Evolutionary conservation across 2,113 vertebrate genomes (phyloP).

Genomic region (Caranx ignobilis): DNA sequence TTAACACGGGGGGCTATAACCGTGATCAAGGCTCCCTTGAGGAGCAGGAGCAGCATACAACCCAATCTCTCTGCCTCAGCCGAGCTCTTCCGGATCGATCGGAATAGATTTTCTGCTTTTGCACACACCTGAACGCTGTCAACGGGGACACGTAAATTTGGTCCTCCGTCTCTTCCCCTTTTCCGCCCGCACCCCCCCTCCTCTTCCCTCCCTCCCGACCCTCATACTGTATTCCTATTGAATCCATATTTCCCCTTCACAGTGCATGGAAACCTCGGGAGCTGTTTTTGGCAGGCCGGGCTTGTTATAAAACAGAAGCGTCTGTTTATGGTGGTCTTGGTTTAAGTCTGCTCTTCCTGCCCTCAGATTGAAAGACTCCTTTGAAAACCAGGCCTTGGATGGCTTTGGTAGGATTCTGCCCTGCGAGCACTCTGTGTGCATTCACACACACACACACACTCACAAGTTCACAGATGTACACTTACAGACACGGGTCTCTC

Average conservation of each 20-base stretch:
- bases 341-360: slow-evolving; percentile 71
- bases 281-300: slow-evolving; percentile 65
- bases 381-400: slow-evolving; percentile 67
- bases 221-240: slow-evolving; percentile 51
- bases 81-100: slow-evolving; percentile 74
- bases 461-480: slow-evolving; percentile 44
- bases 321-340: slow-evolving; percentile 73
- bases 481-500: slow-evolving; percentile 35
- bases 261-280: slow-evolving; percentile 57
- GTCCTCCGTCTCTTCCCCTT: slow-evolving; percentile 47
- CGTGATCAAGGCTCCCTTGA: slow-evolving; percentile 81
- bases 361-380: slow-evolving; percentile 70
- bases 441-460: slow-evolving; percentile 30
- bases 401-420: slow-evolving; percentile 56
- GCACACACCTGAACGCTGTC: slow-evolving; percentile 82
- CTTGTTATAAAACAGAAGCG: slow-evolving; percentile 67
- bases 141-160: slow-evolving; percentile 76
- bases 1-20: slow-evolving; percentile 82
- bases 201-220: slow-evolving; percentile 29
- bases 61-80: slow-evolving; percentile 73
- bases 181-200: not conserved
- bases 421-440: slow-evolving; percentile 11
- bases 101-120: slow-evolving; percentile 83
- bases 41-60: slow-evolving; percentile 63
- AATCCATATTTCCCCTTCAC: slow-evolving; percentile 68